phyloP scores from a whole-genome alignment of 2,797 vertebrate species.

The Melanotaenia maccullochi region DNA sequence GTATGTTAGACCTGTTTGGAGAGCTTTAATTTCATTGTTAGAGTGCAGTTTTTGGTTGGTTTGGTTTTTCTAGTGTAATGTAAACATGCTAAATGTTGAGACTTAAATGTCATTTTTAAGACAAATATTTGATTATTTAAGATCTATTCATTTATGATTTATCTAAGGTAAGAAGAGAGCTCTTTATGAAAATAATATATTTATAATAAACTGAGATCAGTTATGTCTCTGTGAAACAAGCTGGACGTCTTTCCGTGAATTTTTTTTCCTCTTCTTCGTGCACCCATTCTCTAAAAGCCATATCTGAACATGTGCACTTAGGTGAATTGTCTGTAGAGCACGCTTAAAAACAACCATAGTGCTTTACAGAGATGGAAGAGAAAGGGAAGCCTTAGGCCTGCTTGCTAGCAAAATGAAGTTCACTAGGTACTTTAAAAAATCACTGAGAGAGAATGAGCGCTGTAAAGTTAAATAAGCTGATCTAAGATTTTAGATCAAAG shows the following conservation, averaged over 20 bases:
- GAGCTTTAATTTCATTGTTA: neutral
- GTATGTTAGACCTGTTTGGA: neutral
- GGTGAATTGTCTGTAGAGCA: conserved; percentile 11
- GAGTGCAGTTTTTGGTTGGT: too few relatives aligned
- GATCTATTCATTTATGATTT: neutral
- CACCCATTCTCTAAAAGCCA: neutral
- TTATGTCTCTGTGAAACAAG: neutral
- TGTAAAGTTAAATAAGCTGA: neutral
- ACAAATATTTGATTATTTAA: neutral
- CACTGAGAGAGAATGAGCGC: neutral
- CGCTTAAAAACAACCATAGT: neutral
- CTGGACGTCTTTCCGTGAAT: neutral
- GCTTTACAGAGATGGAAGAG: conserved; percentile 5
- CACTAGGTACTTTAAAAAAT: neutral
- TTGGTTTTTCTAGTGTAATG: neutral
- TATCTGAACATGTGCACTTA: neutral
- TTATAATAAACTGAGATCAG: neutral
- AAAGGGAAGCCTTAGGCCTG: conserved; percentile 9
- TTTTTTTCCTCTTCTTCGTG: neutral
- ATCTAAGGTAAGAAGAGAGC: neutral
- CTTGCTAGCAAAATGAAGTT: conserved; percentile 1
- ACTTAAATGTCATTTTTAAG: neutral
- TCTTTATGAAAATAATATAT: neutral
- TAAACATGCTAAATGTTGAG: neutral
- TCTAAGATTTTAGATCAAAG: neutral